phyloP scores from a whole-genome alignment of 2,113 vertebrate species.

The Corapipo altera region DNA sequence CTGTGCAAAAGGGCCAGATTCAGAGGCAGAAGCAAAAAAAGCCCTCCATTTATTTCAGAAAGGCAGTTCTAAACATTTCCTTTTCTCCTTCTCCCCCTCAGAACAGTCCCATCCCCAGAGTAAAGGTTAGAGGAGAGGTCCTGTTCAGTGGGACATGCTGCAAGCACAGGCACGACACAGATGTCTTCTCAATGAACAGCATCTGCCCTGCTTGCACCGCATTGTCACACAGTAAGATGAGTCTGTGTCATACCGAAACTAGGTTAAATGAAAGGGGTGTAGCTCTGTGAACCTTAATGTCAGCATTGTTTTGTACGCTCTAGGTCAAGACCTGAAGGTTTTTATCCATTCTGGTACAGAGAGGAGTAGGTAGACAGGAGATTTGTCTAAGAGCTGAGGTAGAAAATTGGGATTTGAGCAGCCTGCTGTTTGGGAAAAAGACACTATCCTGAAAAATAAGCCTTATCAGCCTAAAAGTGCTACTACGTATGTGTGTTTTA shows the following conservation, averaged over 20 bases:
- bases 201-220: neutral
- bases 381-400: neutral
- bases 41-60: neutral
- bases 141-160: accelerated
- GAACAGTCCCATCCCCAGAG: neutral
- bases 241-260: constrained; percentile 48
- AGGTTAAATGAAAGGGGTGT: constrained; percentile 41
- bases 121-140: neutral
- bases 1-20: neutral
- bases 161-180: neutral
- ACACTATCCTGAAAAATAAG: neutral
- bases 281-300: neutral
- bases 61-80: neutral
- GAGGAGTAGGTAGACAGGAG: neutral
- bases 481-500: neutral
- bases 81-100: neutral
- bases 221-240: neutral
- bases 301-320: neutral
- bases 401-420: neutral
- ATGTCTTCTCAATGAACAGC: neutral
- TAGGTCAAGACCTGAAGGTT: neutral
- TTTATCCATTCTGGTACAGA: neutral
- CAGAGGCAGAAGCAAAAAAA: neutral
- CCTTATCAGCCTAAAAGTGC: neutral
- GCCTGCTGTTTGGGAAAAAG: neutral